These are phyloP conservation scores for Pachycephus smyrnensis DNA, from an alignment of 2,888 invertebrate genomes.

Conservation along the genomic window DNA sequence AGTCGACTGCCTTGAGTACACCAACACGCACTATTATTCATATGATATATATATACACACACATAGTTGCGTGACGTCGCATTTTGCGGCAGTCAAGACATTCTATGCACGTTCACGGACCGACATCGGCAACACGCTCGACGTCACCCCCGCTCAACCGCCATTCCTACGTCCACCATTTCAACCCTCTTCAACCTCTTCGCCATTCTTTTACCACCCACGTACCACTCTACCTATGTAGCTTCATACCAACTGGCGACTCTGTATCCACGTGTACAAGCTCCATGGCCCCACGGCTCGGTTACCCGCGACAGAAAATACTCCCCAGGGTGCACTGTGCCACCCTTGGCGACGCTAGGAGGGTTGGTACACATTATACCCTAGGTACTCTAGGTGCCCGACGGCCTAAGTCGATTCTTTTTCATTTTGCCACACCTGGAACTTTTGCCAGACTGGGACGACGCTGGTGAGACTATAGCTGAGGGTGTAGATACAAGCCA, in stretches of 20 bases:
- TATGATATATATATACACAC: neutral
- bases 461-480: neutral
- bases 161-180: neutral
- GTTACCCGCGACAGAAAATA: neutral
- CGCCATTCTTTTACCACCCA: neutral
- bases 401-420: constrained; percentile 20
- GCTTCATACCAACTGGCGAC: neutral
- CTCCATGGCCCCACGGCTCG: neutral
- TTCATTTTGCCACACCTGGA: constrained; percentile 23
- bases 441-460: neutral
- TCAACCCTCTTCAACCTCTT: neutral
- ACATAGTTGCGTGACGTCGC: constrained; percentile 42
- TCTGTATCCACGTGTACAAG: neutral
- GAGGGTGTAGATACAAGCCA: neutral
- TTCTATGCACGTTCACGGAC: constrained; percentile 43
- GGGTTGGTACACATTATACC: constrained; percentile 7
- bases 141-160: neutral
- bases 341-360: neutral
- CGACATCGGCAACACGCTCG: constrained; percentile 14
- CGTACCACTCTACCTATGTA: neutral
- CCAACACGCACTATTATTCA: neutral
- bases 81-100: constrained; percentile 46
- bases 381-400: constrained; percentile 4
- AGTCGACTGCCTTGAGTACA: constrained; percentile 3
- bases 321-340: constrained; percentile 18